Evolutionary conservation across 2,113 vertebrate genomes (phyloP), one percentile per base, ranked within the genome.

Genomic region (Lepisosteus osseus): DNA sequence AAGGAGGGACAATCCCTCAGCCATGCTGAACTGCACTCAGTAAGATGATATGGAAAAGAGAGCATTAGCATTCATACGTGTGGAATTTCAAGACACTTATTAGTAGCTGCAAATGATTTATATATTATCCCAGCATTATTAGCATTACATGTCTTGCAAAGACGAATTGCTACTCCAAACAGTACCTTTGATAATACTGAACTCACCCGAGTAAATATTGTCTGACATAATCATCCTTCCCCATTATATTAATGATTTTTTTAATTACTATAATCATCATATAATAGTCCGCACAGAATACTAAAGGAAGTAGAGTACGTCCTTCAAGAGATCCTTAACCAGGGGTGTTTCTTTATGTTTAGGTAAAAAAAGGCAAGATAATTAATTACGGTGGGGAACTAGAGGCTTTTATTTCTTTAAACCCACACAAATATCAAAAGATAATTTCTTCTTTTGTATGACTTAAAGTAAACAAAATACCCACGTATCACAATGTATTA

Each of bases 201-300:
- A 59, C 14, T 59, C 57, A 59, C 9, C n/a, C 2, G 57, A n/a
- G 57, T 15, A n/a, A 5, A 59, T 9, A 59, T n/a, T 59, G 13
- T 5, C 57, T 59, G n/a, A 59, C 13, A 3, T 59, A 15, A 5
- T 15, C 47, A 51, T 59, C n/a, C 9, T 59, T 59, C 14, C 57
- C 12, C 57, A 59, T 59, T 59, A 59, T 59, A 59, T 59, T 59
- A 59, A 59, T 59, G 57, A 59, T 59, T 59, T 59, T 59, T 11
- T 59, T 6, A 59, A 59, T 59, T 59, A 4, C 57, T 59, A 59
- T 59, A 59, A 59, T 59, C 57, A 15, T 13, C n/a, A 59, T 59
- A 59, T 59, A n/a, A 14, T 59, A 59, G 57, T 59, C 57, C n/a
- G 14, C 13, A 59, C 11, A 59, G n/a, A 59, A 15, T 59, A 59